These are phyloP conservation scores for Paramisgurnus dabryanus DNA, from an alignment of 2,113 vertebrate species.

Conservation along the genomic window DNA sequence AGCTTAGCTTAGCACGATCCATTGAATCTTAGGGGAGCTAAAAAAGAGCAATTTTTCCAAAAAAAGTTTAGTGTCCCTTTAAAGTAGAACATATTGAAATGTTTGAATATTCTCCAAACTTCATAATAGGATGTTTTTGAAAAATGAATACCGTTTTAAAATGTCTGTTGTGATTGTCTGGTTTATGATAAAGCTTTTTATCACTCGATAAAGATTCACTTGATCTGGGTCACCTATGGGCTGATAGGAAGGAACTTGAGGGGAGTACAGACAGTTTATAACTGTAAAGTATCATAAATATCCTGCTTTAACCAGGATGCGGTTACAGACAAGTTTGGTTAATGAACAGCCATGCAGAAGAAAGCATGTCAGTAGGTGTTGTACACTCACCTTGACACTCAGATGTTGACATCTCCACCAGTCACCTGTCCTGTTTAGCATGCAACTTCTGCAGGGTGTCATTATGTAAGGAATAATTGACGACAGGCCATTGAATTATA, in stretches of 20 bases:
- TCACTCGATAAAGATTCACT: not conserved
- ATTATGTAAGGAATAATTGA: too few species aligned
- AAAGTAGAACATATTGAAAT: too few species aligned
- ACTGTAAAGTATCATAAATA: not conserved
- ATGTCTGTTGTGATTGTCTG: not conserved
- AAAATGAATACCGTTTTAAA: too few species aligned
- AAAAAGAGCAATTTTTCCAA: too few species aligned
- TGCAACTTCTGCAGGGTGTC: too few species aligned
- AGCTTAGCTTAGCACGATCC: too few species aligned
- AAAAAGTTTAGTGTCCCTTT: too few species aligned
- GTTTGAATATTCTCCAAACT: too few species aligned
- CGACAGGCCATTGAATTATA: too few species aligned
- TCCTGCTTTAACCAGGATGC: not conserved
- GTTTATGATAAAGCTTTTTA: not conserved
- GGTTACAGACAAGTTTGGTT: not conserved
- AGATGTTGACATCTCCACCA: not conserved
- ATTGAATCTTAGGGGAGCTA: too few species aligned
- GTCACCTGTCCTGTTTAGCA: not conserved
- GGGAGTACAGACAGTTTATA: not conserved
- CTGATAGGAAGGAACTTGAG: not conserved
- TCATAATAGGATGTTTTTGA: too few species aligned
- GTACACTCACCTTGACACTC: not conserved
- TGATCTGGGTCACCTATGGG: not conserved
- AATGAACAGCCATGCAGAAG: slow-evolving; percentile 11
- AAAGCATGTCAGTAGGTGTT: not conserved